Conservation (phyloP, 2,113 vertebrate genomes). For the Megatriorchis doriae region DNA sequence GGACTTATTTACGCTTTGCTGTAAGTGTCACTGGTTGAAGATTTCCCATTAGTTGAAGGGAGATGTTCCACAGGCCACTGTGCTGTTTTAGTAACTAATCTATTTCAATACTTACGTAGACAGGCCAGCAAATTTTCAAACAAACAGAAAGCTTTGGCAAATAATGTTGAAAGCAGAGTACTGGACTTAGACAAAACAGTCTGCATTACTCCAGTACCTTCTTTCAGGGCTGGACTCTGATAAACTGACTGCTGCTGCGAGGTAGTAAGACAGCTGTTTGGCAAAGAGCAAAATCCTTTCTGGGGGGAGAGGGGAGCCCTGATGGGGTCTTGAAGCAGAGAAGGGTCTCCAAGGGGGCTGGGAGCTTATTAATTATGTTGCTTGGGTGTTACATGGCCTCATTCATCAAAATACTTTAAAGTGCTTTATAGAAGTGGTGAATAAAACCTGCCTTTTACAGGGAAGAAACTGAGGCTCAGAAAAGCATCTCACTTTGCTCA, state of each 20-base stretch:
- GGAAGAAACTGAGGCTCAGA: background rate
- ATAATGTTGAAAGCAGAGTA: slow-evolving; percentile 1
- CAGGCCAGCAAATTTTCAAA: slow-evolving; percentile 43
- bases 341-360: background rate
- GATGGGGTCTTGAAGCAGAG: background rate
- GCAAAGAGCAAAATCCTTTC: background rate
- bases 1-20: background rate
- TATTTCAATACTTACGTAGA: slow-evolving; percentile 3
- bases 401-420: background rate
- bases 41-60: slow-evolving; percentile 16
- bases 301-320: background rate
- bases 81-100: slow-evolving; percentile 21
- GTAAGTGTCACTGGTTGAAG: background rate
- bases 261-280: background rate
- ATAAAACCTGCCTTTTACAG: background rate
- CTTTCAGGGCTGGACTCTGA: background rate
- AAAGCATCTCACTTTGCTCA: background rate
- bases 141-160: slow-evolving; percentile 28
- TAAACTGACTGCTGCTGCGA: background rate
- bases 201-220: background rate
- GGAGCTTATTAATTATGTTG: background rate
- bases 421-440: background rate
- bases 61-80: slow-evolving; percentile 29
- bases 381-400: background rate
- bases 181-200: background rate